These are phyloP conservation scores for Ennomos fuscantarius DNA, from an alignment of 2,888 invertebrate genomes.

Conservation along the genomic window DNA sequence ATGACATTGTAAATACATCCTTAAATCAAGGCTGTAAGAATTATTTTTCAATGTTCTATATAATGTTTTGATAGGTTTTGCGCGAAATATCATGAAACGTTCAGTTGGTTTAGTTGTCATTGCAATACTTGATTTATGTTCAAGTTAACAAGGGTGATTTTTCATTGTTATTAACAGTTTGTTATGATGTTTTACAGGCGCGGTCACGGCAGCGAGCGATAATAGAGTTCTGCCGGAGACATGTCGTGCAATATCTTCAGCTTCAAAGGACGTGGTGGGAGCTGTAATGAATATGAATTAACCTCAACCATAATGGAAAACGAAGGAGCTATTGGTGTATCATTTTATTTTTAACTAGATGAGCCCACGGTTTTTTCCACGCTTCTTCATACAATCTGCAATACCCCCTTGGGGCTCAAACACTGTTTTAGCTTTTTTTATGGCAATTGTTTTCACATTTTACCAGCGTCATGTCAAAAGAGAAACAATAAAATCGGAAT, in stretches of 20 bases:
- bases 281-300: constrained; percentile 39
- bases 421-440: too few relatives aligned
- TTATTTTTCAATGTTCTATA: constrained; percentile 15
- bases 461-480: too few relatives aligned
- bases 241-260: constrained; percentile 49
- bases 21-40: constrained; percentile 6
- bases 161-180: constrained; percentile 28
- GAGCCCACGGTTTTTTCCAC: too few relatives aligned
- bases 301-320: constrained; percentile 19
- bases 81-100: constrained; percentile 1
- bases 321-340: constrained; percentile 3
- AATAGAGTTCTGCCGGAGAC: constrained; percentile 47
- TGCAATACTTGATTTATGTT: constrained; percentile 35
- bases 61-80: constrained; percentile 7
- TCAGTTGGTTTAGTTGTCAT: constrained; percentile 16
- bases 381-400: too few relatives aligned
- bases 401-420: too few relatives aligned
- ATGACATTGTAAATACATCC: constrained; percentile 4
- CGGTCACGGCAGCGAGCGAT: constrained; percentile 33
- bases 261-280: constrained; percentile 34
- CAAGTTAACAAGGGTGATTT: constrained; percentile 35
- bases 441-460: too few relatives aligned
- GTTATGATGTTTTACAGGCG: constrained; percentile 37
- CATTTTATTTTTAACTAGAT: neutral
- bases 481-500: too few relatives aligned